These are phyloP conservation scores for Tetraneura akinire DNA, from an alignment of 1,140 invertebrate genomes.

Conservation along the genomic window DNA sequence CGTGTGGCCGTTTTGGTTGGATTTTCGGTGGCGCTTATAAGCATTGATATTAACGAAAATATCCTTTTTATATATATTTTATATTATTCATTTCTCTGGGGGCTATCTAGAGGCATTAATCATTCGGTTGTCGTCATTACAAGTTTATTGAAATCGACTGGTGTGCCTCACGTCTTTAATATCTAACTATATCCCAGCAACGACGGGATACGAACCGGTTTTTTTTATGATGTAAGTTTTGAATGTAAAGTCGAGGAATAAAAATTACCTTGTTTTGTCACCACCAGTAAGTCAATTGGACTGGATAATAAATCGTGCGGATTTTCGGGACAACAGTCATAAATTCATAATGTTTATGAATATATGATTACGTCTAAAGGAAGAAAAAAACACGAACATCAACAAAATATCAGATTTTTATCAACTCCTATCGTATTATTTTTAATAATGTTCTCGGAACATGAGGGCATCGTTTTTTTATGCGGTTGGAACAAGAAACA, in stretches of 20 bases:
- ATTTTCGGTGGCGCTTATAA: constrained; percentile 37
- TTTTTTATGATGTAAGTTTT: constrained; percentile 31
- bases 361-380: constrained; percentile 2
- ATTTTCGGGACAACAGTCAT: constrained; percentile 26
- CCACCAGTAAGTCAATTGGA: constrained; percentile 29
- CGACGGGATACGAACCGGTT: constrained; percentile 41
- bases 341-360: constrained; percentile 44
- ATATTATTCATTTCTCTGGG: constrained; percentile 31
- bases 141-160: constrained; percentile 51
- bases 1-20: constrained; percentile 34
- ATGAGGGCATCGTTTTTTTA: neutral
- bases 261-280: constrained; percentile 42
- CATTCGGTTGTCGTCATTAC: constrained; percentile 51
- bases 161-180: constrained; percentile 2
- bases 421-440: constrained; percentile 19
- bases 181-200: neutral
- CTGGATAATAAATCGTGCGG: constrained; percentile 41
- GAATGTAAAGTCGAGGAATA: neutral
- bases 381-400: neutral
- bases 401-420: constrained; percentile 28
- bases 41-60: constrained; percentile 43
- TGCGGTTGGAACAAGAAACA: neutral
- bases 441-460: constrained; percentile 11
- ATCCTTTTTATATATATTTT: constrained; percentile 29
- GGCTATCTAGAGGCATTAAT: constrained; percentile 41